These are phyloP conservation scores for Tamandua tetradactyla DNA, from an alignment of 2,797 vertebrate species.

Conservation along the genomic window DNA sequence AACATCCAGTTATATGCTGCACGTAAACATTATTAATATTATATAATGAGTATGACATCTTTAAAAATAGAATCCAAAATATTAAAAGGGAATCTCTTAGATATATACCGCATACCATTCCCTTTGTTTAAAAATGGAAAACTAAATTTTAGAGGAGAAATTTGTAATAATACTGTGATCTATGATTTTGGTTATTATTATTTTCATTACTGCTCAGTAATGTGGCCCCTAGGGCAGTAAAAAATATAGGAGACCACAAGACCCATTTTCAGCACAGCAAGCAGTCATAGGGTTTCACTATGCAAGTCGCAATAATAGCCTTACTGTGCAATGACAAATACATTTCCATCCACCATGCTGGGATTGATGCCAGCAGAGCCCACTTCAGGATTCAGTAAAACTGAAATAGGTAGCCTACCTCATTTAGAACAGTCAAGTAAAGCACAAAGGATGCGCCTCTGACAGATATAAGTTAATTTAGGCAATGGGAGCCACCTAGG, in stretches of 20 bases:
- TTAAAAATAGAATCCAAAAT: background rate
- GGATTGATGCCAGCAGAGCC: background rate
- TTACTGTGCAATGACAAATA: conserved; percentile 15
- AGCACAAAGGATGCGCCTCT: background rate
- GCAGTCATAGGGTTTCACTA: background rate
- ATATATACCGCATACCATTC: background rate
- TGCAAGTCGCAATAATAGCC: background rate
- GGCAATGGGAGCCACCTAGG: background rate
- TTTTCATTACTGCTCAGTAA: conserved; percentile 44
- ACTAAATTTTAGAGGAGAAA: conserved; percentile 31
- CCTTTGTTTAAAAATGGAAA: conserved; percentile 51
- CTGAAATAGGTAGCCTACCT: background rate
- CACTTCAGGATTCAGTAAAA: background rate
- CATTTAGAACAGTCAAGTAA: background rate
- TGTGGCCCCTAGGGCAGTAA: conserved; percentile 39
- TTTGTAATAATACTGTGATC: background rate
- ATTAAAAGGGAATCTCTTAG: background rate
- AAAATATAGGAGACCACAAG: conserved; percentile 37
- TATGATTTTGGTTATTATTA: conserved; percentile 24
- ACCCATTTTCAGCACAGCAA: conserved; percentile 61
- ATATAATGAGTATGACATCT: background rate
- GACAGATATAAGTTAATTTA: background rate
- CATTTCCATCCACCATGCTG: background rate
- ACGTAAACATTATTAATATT: conserved; percentile 4
- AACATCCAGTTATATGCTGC: background rate